Evolutionary conservation across 2,888 invertebrate species (phyloP), one percentile per base, ranked within the genome.

Genomic region (Ochropacha duplaris): DNA sequence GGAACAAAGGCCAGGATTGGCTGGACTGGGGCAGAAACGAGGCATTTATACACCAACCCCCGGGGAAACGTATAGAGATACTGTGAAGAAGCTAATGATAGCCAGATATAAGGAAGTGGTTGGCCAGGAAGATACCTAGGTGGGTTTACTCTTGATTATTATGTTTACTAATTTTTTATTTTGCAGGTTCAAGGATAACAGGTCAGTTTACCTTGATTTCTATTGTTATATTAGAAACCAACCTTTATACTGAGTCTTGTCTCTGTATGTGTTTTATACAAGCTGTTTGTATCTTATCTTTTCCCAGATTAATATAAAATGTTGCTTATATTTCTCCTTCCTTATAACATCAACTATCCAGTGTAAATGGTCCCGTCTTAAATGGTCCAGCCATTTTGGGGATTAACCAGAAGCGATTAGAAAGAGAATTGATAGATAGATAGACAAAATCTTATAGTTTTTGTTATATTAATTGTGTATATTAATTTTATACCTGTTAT

Each of bases 51-150:
- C 95, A 50, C 95, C 96, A 0, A 94, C 96, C 61, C 97, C 97
- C 0, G 97, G 97, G 19, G 96, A 97, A 79, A 96, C 97, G 0
- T 98, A 98, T 83, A 95, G 97, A 88, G 97, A 97, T 77, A 97
- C 97, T 60, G 97, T 98, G 0, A 97, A 97, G 83, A 97, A 97
- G 86, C 95, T 97, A 83, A 97, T 97, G 96, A 96, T 96, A 76
- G 97, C 97, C 0, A 94, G 98, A 76, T 98, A 97, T 81, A 96
- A 97, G 82, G 97, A 97, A 87, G 92, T 97, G 22, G 94, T 95
- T 1, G 95, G 95, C 54, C 94, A 94, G 68, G 94, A 94, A 63
- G 92, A 92, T 34, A 80, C 84, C 64, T 88, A 90, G 92, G 92
- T 92, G 86, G 84, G 92, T 87, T 66, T 39, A 39, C 50, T 68